Conservation (phyloP, 2,797 vertebrate genomes). For the Petrocephalus schoutedeni region DNA sequence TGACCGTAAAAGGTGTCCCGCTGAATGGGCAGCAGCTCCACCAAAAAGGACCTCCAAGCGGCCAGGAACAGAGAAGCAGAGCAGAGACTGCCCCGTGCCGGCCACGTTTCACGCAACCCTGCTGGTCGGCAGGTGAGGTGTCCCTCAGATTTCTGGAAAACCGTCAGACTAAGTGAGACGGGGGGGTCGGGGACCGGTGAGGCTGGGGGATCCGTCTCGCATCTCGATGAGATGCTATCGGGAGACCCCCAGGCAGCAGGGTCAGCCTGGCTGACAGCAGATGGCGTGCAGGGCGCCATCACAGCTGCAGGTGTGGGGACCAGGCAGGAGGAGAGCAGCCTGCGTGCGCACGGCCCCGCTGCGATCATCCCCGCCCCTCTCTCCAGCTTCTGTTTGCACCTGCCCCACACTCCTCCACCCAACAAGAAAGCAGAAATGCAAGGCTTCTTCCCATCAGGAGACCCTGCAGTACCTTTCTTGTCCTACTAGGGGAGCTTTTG, state of each 20-base stretch:
- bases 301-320: slow-evolving; percentile 41
- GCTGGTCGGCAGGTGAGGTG: slow-evolving; percentile 30
- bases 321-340: background rate
- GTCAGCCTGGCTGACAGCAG: slow-evolving; percentile 88
- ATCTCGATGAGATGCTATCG: slow-evolving; percentile 75
- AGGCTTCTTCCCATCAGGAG: background rate
- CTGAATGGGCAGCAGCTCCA: background rate
- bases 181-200: slow-evolving; percentile 44
- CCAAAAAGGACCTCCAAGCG: background rate
- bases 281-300: slow-evolving; percentile 64
- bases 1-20: background rate
- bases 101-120: slow-evolving; percentile 27
- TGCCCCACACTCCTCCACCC: background rate
- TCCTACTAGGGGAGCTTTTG: slow-evolving; percentile 7
- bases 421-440: background rate
- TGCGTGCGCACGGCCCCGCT: background rate
- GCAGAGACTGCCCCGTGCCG: slow-evolving; percentile 26
- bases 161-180: slow-evolving; percentile 38
- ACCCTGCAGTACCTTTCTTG: background rate
- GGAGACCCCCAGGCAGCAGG: slow-evolving; percentile 67
- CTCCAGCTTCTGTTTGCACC: background rate
- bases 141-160: slow-evolving; percentile 38
- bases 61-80: background rate
- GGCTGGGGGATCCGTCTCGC: slow-evolving; percentile 49
- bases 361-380: background rate